Evolutionary conservation across 2,888 invertebrate genomes (phyloP), one percentile per base, ranked within the genome.

Genomic region (Megastigmus dorsalis): DNA sequence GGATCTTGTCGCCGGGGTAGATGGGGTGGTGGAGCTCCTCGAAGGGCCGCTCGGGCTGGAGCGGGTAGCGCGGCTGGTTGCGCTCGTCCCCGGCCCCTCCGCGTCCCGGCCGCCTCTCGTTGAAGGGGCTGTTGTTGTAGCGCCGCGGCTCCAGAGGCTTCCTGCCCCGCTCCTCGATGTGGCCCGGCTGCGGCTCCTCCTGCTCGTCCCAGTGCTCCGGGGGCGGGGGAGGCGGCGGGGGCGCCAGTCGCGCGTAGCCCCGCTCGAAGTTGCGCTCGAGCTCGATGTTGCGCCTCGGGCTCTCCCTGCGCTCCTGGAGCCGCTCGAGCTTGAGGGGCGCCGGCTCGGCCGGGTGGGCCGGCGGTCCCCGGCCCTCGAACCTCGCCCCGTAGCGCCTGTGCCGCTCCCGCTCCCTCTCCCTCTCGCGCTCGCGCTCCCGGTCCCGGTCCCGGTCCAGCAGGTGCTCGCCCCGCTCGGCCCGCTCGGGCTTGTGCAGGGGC

Each of bases 71-170:
- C 6, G 85, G 78, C 26, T 82, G 83, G 3, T 88, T 81, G n/a
- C 89, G 83, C 15, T 89, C 89, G 1, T 90, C n/a, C n/a, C n/a
- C 89, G 3, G 7, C 23, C 20, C n/a, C n/a, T n/a, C n/a, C 57
- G n/a, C 23, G 36, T n/a, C 18, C 2, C 48, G 54, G n/a, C 54
- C 85, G 84, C 77, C 89, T 82, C 10, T 86, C 85, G 28, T 88
- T 89, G 69, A 89, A 90, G 0, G 90, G 89, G 77, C 89, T 89
- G 52, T 88, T 89, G 52, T 88, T 88, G 77, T 89, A 89, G 10
- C 88, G 80, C 23, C 85, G 81, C 2, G 83, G 65, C 3, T 65
- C 65, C 18, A 38, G 48, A n/a, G 50, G 20, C 41, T 50, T 20
- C 9, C 38, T 65, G 36, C 20, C 75, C 18, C 85, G 77, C 15